phyloP scores from a whole-genome alignment of 2,113 vertebrate genomes.

The Tiliqua scincoides region DNA sequence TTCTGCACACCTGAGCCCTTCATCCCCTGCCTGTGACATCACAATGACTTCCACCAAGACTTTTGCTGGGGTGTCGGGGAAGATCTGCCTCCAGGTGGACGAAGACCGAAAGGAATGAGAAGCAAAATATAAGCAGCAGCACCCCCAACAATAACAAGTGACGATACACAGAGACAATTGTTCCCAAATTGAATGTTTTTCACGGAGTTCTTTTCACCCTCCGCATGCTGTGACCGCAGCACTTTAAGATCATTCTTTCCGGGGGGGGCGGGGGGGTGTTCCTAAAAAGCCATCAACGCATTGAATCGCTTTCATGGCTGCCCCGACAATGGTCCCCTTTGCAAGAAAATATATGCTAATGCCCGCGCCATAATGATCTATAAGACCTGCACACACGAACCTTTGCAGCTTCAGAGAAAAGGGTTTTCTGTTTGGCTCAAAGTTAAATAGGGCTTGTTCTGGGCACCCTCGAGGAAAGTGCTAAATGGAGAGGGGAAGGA shows the following conservation, averaged over 20 bases:
- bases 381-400: conserved; percentile 58
- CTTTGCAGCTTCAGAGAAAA: conserved; percentile 57
- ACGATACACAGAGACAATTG: conserved; percentile 55
- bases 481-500: not conserved
- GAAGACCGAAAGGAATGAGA: not conserved
- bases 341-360: conserved; percentile 75
- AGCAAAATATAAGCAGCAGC: not conserved
- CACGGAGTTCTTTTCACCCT: conserved; percentile 49
- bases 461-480: conserved; percentile 34
- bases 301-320: conserved; percentile 71
- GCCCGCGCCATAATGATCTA: conserved; percentile 58
- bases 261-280: conserved; percentile 46
- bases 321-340: conserved; percentile 64
- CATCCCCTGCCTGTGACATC: rapidly evolving
- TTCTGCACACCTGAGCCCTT: not conserved
- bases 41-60: not conserved
- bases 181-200: conserved; percentile 73
- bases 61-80: not conserved
- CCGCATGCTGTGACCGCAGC: conserved; percentile 56
- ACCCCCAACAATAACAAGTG: too few relatives aligned
- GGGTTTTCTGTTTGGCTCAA: conserved; percentile 59
- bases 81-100: not conserved
- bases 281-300: conserved; percentile 76
- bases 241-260: conserved; percentile 71
- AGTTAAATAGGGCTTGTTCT: conserved; percentile 51